phyloP scores from a whole-genome alignment of 1,140 invertebrate species.

The Euwallacea fornicatus region DNA sequence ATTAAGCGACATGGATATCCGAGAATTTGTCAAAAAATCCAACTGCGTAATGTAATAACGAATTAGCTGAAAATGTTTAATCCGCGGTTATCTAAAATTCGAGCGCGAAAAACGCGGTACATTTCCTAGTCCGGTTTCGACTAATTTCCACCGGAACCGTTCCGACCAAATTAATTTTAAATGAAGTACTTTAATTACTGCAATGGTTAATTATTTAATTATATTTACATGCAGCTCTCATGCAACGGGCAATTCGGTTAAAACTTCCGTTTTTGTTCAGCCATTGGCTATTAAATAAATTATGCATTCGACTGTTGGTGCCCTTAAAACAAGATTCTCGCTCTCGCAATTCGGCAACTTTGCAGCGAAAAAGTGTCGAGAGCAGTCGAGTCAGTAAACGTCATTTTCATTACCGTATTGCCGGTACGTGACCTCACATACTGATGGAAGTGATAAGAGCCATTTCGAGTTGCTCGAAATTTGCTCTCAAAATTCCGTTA shows the following conservation, averaged over 20 bases:
- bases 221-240: conserved; percentile 22
- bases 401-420: conserved; percentile 31
- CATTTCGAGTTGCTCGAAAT: conserved; percentile 28
- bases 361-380: neutral
- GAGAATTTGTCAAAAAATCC: no score
- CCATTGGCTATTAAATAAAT: neutral
- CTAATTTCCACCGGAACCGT: conserved; percentile 5
- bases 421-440: conserved; percentile 29
- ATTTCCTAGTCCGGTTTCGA: conserved; percentile 17
- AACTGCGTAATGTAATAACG: neutral
- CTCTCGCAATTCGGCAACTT: no score
- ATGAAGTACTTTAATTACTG: conserved; percentile 28
- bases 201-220: conserved; percentile 25
- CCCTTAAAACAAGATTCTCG: no score
- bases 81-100: conserved; percentile 3
- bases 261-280: conserved; percentile 3
- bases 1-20: no score
- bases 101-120: conserved; percentile 13
- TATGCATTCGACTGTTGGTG: neutral
- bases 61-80: conserved; percentile 7
- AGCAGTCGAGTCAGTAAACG: conserved; percentile 17
- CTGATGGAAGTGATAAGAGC: conserved; percentile 27
- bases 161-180: conserved; percentile 29
- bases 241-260: neutral
- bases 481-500: conserved; percentile 33